Evolutionary conservation across 2,888 invertebrate genomes (phyloP).

Genomic region (Alsophila aescularia): DNA sequence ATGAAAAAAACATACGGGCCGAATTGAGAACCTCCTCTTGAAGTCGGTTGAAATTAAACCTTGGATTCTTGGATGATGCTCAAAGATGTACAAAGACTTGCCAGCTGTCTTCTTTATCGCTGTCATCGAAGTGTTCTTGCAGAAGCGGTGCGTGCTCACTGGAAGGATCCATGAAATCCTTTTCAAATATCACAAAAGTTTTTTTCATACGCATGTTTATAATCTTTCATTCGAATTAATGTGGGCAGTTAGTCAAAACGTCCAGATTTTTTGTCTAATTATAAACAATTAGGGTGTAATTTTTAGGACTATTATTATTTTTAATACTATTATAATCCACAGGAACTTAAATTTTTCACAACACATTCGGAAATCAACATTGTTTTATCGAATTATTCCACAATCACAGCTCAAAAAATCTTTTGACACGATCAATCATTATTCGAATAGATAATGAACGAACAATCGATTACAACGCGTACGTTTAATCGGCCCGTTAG

Average conservation of each 20-base stretch:
- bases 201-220: conserved; percentile 69
- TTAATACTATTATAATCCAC: too few relatives aligned
- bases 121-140: conserved; percentile 41
- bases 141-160: conserved; percentile 62
- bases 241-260: too few relatives aligned
- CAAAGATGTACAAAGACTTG: conserved; percentile 45
- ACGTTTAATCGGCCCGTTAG: conserved; percentile 27
- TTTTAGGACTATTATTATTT: too few relatives aligned
- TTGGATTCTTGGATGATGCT: neutral
- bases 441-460: neutral
- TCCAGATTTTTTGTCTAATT: too few relatives aligned
- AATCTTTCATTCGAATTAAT: neutral
- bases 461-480: conserved; percentile 10
- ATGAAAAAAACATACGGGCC: too few relatives aligned
- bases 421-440: neutral
- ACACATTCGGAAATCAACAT: too few relatives aligned
- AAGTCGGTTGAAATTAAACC: too few relatives aligned
- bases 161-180: conserved; percentile 46
- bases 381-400: neutral
- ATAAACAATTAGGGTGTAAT: too few relatives aligned
- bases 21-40: too few relatives aligned
- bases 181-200: conserved; percentile 62
- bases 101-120: conserved; percentile 56
- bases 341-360: too few relatives aligned
- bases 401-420: neutral